Conservation (phyloP, 2,113 vertebrate genomes). For the Spea multiplicata region DNA sequence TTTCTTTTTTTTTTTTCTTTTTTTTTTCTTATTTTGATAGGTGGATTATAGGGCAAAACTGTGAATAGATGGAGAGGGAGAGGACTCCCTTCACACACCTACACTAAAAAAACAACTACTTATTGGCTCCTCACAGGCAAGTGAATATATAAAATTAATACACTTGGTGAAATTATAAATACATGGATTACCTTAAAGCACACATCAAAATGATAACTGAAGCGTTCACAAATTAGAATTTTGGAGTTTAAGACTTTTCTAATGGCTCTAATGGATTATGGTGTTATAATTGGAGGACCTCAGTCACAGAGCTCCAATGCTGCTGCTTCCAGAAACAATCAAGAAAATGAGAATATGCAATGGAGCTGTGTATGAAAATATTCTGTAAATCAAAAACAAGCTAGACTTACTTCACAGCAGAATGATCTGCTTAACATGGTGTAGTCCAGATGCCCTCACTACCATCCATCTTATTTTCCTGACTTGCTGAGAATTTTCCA, state of each 20-base stretch:
- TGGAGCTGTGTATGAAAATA: constrained; percentile 1
- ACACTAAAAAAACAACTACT: constrained; percentile 33
- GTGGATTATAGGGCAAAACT: constrained; percentile 71
- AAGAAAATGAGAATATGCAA: not conserved
- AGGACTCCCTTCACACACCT: constrained; percentile 24
- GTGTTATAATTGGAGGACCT: not conserved
- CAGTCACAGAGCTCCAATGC: not conserved
- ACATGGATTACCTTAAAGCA: constrained; percentile 8
- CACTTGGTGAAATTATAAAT: not conserved
- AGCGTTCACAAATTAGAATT: constrained; percentile 9
- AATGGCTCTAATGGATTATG: constrained; percentile 5
- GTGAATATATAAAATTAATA: constrained; percentile 16
- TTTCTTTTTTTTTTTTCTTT: constrained; percentile 36
- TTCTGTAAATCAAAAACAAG: constrained; percentile 4
- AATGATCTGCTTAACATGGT: not conserved
- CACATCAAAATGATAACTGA: constrained; percentile 22
- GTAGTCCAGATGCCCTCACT: constrained; percentile 7
- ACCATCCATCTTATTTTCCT: not conserved
- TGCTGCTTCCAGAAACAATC: constrained; percentile 1
- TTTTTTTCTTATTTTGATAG: constrained; percentile 68
- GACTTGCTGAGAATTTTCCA: not conserved
- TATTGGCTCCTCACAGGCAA: constrained; percentile 32
- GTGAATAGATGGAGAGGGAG: constrained; percentile 73
- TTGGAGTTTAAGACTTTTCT: not conserved
- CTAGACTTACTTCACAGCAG: constrained; percentile 13